Base-by-base conservation (phyloP, 1,140 invertebrate genomes). In the Mactra quadrangularis region DNA sequence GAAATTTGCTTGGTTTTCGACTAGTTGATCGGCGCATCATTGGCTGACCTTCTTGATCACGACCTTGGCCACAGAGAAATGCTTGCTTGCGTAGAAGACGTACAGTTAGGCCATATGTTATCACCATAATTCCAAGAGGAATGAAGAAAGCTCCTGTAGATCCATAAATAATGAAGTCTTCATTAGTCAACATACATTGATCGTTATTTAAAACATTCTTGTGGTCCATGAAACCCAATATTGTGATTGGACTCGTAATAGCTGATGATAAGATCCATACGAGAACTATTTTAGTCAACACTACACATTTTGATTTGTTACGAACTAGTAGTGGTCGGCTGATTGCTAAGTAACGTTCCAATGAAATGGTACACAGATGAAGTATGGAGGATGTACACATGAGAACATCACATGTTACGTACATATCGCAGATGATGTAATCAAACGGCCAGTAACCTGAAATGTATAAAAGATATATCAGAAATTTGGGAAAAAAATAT, bases 131-230 rank as follows among this genome's bases (percentile, higher is more conserved):
- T 19, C 96, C 94, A 41, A 99, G 94, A 1, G 98, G 98, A 83
- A 99, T 98, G 93, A 98, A 98, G 93, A 99, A 99, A 85, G 97
- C 98, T 85, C 98, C 89, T 87, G 98, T 96, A 50, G 97, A 98
- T 27, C 97, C 97, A 87, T 98, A 97, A 70, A 98, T 95, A 91
- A 97, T 97, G 94, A 98, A 98, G 4, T 89, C 77, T 31, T 88
- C 74, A 81, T 92, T 92, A 38, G 70, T 86, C 25, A 92, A 71
- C 3, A 96, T 96, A 93, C 98, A 98, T 95, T 97, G 76, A 3
- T 82, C 81, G 41, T 89, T 86, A 25, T 86, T 87, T 35, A 91
- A 84, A 75, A 95, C 92, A 87, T 94, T 94, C 19, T 78, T 82
- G 9, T 89, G 86, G 77, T 95, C 91, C 15, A 92, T 62, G 91